These are phyloP conservation scores for Catocala nupta DNA, from an alignment of 2,888 invertebrate genomes.

Conservation along the genomic window DNA sequence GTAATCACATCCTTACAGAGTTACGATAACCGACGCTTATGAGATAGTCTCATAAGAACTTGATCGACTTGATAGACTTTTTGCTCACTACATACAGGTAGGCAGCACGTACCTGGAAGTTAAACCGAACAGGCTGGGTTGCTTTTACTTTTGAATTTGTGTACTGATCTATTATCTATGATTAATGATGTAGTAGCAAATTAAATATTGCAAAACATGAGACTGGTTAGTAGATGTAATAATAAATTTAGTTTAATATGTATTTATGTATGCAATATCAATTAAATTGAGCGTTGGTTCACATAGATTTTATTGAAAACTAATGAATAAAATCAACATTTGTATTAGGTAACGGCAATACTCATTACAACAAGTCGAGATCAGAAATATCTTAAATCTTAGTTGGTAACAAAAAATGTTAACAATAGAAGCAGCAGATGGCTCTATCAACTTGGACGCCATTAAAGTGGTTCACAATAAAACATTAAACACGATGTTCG, in stretches of 20 bases:
- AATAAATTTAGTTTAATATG: too few relatives aligned
- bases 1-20: conserved; percentile 45
- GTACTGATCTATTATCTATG: conserved; percentile 14
- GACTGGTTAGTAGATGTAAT: too few relatives aligned
- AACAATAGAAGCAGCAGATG: conserved; percentile 19
- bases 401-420: background rate
- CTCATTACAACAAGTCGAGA: too few relatives aligned
- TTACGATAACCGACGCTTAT: conserved; percentile 24
- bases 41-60: conserved; percentile 11
- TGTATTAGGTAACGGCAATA: too few relatives aligned
- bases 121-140: conserved; percentile 3
- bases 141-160: conserved; percentile 38
- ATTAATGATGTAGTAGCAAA: conserved; percentile 16
- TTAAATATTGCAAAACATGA: background rate
- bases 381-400: too few relatives aligned
- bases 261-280: too few relatives aligned
- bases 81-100: conserved; percentile 11
- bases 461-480: conserved; percentile 44
- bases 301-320: too few relatives aligned
- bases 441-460: conserved; percentile 35
- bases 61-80: conserved; percentile 3
- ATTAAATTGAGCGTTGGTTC: too few relatives aligned
- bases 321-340: too few relatives aligned
- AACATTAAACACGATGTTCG: conserved; percentile 43
- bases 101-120: too few relatives aligned